These are phyloP conservation scores for Diadema setosum DNA, from an alignment of 35 echinoderm and acorn worm species.

Conservation along the genomic window DNA sequence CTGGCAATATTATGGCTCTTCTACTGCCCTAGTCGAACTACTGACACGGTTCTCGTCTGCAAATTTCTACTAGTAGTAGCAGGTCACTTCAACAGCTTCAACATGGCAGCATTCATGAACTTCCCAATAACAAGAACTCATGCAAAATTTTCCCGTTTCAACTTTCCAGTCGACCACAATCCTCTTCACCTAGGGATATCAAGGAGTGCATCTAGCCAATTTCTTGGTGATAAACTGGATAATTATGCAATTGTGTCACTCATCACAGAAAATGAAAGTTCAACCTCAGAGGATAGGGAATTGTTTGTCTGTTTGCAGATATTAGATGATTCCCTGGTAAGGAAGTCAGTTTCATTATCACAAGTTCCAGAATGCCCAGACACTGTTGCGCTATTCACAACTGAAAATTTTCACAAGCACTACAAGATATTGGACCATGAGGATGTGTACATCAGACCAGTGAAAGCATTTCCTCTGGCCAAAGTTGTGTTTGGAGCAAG, in stretches of 20 bases:
- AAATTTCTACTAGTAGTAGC: too few species aligned
- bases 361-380: slow-evolving; percentile 68
- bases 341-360: slow-evolving; percentile 59
- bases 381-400: slow-evolving; percentile 64
- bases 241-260: slow-evolving; percentile 80
- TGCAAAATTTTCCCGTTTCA: slow-evolving; percentile 90
- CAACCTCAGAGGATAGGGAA: slow-evolving; percentile 42
- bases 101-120: slow-evolving; percentile 2
- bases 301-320: slow-evolving; percentile 92
- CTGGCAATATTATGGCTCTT: too few species aligned
- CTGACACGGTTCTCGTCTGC: too few species aligned
- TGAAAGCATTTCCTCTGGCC: slow-evolving; percentile 87
- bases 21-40: too few species aligned
- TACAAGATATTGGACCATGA: slow-evolving; percentile 78
- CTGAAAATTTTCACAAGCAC: slow-evolving; percentile 82
- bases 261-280: slow-evolving; percentile 40
- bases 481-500: slow-evolving; percentile 98
- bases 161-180: slow-evolving; percentile 83
- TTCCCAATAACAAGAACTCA: not conserved
- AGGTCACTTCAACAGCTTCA: not conserved
- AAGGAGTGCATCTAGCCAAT: slow-evolving; percentile 64
- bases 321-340: slow-evolving; percentile 74
- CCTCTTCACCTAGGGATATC: slow-evolving; percentile 83
- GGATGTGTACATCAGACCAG: slow-evolving; percentile 80
- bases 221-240: slow-evolving; percentile 78